These are phyloP conservation scores for Tipula vernalis DNA, from an alignment of 2,888 invertebrate species.

Conservation along the genomic window DNA sequence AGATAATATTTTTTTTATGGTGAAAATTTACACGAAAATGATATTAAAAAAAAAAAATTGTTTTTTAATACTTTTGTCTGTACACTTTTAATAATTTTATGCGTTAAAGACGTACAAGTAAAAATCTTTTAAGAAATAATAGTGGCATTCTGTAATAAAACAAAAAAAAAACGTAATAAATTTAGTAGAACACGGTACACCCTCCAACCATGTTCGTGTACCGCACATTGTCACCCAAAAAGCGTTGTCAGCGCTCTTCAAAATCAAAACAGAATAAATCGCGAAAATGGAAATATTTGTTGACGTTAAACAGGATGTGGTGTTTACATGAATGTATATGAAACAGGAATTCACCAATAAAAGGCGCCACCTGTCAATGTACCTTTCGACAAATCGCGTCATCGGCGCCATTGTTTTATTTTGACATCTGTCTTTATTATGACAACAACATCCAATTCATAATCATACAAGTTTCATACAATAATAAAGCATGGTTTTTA, in stretches of 20 bases:
- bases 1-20: constrained; percentile 1
- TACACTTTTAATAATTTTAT: background rate
- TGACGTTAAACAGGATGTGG: no score
- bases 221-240: background rate
- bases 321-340: no score
- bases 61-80: background rate
- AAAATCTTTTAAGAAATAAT: background rate
- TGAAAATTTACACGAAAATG: background rate
- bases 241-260: background rate
- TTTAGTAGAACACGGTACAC: background rate
- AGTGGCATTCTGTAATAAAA: background rate
- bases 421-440: no score
- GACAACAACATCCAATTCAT: no score
- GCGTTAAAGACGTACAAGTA: background rate
- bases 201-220: background rate
- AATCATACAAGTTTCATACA: no score
- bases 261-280: background rate
- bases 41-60: background rate
- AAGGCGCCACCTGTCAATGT: no score
- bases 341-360: no score
- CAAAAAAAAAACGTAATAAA: background rate
- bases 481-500: no score
- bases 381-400: no score
- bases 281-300: no score
- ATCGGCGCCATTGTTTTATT: no score